phyloP scores from a whole-genome alignment of 1,140 invertebrate genomes.

The Aricia agestis region DNA sequence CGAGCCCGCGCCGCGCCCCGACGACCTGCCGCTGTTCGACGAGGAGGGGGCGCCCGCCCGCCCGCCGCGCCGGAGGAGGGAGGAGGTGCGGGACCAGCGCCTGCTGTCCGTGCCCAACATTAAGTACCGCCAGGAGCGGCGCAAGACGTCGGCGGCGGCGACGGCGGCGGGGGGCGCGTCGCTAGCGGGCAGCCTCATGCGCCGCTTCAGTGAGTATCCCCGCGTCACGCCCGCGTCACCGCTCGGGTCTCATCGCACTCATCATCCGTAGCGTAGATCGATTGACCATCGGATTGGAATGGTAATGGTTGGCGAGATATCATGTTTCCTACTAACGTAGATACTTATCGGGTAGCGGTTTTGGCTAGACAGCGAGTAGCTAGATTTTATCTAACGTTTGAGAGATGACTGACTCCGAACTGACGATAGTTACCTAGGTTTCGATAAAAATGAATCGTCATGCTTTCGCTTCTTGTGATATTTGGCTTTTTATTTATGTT shows the following conservation, averaged over 20 bases:
- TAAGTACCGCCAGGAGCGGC: constrained; percentile 77
- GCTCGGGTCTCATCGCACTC: constrained; percentile 33
- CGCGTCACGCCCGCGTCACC: constrained; percentile 35
- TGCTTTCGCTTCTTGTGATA: constrained; percentile 71
- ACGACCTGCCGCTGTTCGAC: constrained; percentile 80
- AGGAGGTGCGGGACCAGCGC: constrained; percentile 77
- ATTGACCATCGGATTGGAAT: constrained; percentile 55
- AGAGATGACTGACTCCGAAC: constrained; percentile 9
- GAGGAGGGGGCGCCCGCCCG: constrained; percentile 77
- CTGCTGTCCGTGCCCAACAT: constrained; percentile 87
- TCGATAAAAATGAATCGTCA: constrained; percentile 22
- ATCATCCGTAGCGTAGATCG: constrained; percentile 48
- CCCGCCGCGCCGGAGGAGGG: constrained; percentile 77
- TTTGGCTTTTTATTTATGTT: constrained; percentile 68
- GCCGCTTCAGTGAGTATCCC: constrained; percentile 90
- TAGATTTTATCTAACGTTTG: constrained; percentile 37
- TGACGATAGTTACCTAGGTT: constrained; percentile 27
- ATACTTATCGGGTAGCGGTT: constrained; percentile 34
- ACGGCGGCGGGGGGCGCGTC: constrained; percentile 67
- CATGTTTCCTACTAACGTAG: constrained; percentile 52
- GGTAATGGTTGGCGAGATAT: constrained; percentile 62
- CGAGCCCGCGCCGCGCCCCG: constrained; percentile 71
- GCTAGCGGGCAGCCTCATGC: constrained; percentile 84
- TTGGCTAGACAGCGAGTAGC: constrained; percentile 58
- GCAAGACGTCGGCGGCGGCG: constrained; percentile 46